Base-by-base conservation (phyloP, 2,113 vertebrate genomes). In the Myotis davidii region DNA sequence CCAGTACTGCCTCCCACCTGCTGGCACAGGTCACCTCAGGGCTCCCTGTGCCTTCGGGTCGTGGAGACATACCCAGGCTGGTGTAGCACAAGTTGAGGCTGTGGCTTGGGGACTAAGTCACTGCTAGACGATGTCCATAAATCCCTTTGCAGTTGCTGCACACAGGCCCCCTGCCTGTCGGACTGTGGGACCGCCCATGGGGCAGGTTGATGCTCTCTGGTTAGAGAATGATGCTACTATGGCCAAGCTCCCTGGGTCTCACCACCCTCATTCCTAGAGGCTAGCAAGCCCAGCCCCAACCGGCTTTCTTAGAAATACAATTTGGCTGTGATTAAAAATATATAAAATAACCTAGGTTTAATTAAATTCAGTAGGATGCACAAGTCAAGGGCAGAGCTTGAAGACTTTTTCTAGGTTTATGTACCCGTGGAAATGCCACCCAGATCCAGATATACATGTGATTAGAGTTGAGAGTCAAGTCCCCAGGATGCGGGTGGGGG, bases 311-410 rank as follows among this genome's bases (percentile, higher is more conserved):
- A 67, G 65, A 90, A 85, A 64, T 42, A 39, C 11, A 84, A 3
- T 83, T 67, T 65, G 37, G 52, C 14, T 82, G 25, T 84, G 50
- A 17, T 69, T 45, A 12, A 54, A 29, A 17, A n/a, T 20, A 20
- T 54, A 54, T 54, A 39, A 48, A 59, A 48, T 4, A 32, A 48
- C 25, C 32, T 50, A 85, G 52, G 20, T 78, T 70, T 95, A 81
- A 73, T 83, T 96, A 88, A 81, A 61, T 69, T 64, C 6, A 85
- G 39, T 32, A 74, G 73, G 78, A 48, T 65, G 18, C 11, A 34
- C n/a, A 84, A n/a, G 78, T 37, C n/a, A 92, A 92, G 42, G 18
- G 6, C 13, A 56, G 21, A 76, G 4, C 39, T 27, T 34, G 29
- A 56, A 76, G n/a, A 52, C 37, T 37, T 88, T 89, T 79, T 78